A percentile compares a stretch with the other conserved stretches of the same genome.
These are phyloP conservation scores for Athetis lepigone DNA, from an alignment of 2,888 invertebrate species.

Conservation along the genomic window DNA sequence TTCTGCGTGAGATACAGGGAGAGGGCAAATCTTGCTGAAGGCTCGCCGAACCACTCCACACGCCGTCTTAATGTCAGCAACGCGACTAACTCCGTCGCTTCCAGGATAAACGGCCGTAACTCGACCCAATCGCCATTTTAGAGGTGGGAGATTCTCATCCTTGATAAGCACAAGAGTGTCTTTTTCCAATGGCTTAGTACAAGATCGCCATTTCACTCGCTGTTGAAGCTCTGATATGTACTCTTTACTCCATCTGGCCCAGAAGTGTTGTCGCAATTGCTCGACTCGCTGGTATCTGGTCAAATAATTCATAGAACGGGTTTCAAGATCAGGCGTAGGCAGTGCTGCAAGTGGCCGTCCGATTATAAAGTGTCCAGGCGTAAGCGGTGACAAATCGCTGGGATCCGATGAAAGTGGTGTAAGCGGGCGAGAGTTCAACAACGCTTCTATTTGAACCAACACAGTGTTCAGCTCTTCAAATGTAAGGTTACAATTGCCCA, in stretches of 20 bases:
- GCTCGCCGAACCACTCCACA: neutral
- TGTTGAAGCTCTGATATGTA: neutral
- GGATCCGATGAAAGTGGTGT: constrained; percentile 5
- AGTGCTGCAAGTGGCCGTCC: neutral
- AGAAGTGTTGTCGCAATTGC: neutral
- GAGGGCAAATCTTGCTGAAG: constrained; percentile 1
- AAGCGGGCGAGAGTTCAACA: neutral
- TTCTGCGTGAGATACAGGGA: neutral
- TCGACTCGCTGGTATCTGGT: constrained; percentile 3
- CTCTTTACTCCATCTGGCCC: neutral
- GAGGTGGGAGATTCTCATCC: no score
- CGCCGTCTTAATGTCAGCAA: neutral
- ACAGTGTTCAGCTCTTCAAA: constrained; percentile 1
- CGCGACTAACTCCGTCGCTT: neutral
- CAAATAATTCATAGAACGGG: neutral
- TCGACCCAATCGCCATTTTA: no score
- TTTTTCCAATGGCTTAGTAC: no score
- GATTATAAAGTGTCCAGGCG: constrained; percentile 1
- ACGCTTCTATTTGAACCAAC: constrained; percentile 1
- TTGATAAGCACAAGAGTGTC: no score
- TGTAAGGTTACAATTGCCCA: neutral
- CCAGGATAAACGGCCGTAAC: neutral
- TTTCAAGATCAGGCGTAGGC: neutral
- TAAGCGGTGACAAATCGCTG: neutral
- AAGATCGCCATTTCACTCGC: no score